Conservation (phyloP, 2,888 invertebrate species). For the Tachina grossa region DNA sequence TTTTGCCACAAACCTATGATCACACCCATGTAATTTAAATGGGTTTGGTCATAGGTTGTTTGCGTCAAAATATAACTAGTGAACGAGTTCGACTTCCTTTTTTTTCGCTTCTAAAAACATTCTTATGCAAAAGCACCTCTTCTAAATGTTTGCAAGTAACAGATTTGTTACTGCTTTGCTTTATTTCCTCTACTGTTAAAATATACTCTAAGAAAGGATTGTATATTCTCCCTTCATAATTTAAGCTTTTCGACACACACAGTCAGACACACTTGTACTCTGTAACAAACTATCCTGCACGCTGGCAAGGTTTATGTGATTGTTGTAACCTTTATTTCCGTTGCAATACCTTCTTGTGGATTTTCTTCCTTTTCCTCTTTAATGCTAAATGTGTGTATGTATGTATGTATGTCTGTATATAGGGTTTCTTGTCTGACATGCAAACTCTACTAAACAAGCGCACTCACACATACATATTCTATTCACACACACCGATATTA, state of each 20-base stretch:
- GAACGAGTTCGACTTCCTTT: no score
- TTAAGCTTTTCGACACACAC: background rate
- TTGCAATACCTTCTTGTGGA: slow-evolving; percentile 10
- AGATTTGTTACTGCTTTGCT: background rate
- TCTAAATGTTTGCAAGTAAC: background rate
- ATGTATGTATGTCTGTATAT: background rate
- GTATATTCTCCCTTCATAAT: background rate
- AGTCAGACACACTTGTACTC: background rate
- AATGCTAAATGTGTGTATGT: background rate
- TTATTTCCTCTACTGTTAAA: slow-evolving; percentile 17
- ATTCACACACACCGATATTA: background rate
- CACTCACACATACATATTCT: background rate
- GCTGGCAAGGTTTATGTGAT: background rate
- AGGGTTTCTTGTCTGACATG: background rate
- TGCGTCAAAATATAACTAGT: no score
- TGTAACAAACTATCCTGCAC: background rate
- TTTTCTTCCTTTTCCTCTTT: background rate
- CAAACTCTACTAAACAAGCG: background rate
- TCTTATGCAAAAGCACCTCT: no score
- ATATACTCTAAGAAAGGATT: background rate
- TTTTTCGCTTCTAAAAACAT: no score
- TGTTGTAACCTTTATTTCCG: slow-evolving; percentile 15
- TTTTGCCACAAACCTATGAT: no score
- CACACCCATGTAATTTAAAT: no score
- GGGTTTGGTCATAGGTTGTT: no score